phyloP scores from a whole-genome alignment of 2,113 vertebrate genomes.

The Chiloscyllium plagiosum region DNA sequence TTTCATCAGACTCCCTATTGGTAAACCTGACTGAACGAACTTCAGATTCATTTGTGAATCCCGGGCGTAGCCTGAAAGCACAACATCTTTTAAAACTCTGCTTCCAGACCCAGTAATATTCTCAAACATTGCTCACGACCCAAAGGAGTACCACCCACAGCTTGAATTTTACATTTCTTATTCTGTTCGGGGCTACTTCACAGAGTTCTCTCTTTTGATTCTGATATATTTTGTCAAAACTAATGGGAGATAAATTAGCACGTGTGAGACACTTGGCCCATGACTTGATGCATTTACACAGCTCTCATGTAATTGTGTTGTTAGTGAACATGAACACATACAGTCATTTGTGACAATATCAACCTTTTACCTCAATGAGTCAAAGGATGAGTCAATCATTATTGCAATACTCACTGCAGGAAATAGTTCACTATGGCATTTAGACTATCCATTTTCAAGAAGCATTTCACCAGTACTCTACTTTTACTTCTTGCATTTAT shows the following conservation, averaged over 20 bases:
- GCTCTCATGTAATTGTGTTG: background rate
- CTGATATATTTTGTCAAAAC: background rate
- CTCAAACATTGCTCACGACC: background rate
- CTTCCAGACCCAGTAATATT: background rate
- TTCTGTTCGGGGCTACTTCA: background rate
- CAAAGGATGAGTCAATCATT: background rate
- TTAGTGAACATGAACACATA: background rate
- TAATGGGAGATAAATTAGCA: background rate
- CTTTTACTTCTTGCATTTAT: background rate
- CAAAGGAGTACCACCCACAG: background rate
- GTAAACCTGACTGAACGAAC: background rate
- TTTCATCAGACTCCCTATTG: background rate
- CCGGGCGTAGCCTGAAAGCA: too few relatives aligned
- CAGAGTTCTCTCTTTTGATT: background rate
- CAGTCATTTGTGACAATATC: background rate
- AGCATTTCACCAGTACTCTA: background rate
- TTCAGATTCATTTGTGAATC: background rate
- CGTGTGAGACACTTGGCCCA: background rate
- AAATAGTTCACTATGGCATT: background rate
- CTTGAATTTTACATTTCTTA: constrained; percentile 8
- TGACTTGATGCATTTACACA: background rate
- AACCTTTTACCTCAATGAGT: background rate
- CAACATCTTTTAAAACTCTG: background rate
- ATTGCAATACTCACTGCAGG: background rate
- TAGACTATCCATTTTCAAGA: background rate